Percentiles rank a stretch among this genome's conserved stretches.
Conservation (phyloP, 2,113 vertebrate species). For the Tachycineta bicolor region DNA sequence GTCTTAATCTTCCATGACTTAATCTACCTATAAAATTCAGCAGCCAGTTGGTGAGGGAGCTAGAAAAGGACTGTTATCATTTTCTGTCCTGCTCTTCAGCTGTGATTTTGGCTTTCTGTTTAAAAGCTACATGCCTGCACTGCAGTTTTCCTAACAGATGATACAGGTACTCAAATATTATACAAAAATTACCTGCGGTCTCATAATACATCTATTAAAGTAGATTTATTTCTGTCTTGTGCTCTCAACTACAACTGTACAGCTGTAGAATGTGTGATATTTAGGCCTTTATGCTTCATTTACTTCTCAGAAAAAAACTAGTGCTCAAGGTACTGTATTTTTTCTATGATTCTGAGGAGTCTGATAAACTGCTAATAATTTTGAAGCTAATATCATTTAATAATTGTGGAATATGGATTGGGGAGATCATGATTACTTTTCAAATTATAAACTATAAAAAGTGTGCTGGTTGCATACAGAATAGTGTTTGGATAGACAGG, state of each 20-base stretch:
- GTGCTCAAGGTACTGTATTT: not conserved
- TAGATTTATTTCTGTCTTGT: conserved; percentile 3
- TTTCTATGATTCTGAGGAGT: not conserved
- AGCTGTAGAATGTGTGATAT: not conserved
- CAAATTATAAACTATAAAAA: not conserved
- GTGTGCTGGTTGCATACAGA: not conserved
- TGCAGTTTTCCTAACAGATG: conserved; percentile 59
- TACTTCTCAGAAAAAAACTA: not conserved
- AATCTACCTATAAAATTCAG: conserved; percentile 71
- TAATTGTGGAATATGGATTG: not conserved
- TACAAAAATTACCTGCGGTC: not conserved
- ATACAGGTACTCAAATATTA: conserved; percentile 59
- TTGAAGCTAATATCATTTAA: not conserved
- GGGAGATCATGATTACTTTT: not conserved
- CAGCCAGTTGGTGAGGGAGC: conserved; percentile 44
- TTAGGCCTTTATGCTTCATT: not conserved
- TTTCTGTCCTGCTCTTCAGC: conserved; percentile 45
- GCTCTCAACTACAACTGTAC: not conserved
- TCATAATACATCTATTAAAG: not conserved
- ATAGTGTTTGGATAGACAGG: not conserved
- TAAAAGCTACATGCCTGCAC: conserved; percentile 25
- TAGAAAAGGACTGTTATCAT: conserved; percentile 13
- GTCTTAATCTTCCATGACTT: conserved; percentile 72
- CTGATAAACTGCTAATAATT: not conserved
- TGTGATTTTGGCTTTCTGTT: conserved; percentile 25